Base-by-base conservation (phyloP, 2,113 vertebrate species). In the Catharus fuscescens region DNA sequence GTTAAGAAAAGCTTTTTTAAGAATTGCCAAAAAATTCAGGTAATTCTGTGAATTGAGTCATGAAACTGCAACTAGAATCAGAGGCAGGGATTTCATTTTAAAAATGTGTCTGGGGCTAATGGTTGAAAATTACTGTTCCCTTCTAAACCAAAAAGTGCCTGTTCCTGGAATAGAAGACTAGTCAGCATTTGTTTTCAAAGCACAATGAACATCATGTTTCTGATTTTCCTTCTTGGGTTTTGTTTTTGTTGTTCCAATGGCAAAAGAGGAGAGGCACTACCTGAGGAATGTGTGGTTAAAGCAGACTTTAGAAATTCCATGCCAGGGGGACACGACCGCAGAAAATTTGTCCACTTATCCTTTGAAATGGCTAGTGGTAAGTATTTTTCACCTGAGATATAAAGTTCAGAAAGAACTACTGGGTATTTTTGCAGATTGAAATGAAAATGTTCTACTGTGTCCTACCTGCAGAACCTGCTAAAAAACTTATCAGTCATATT, bases 321-420 rank as follows among this genome's bases (percentile, higher is more conserved):
- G 97, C 93, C 56, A 97, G 54, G 67, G 82, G 80, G 60, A 86
- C 9, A 4, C 0, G 2, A 87, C 84, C 52, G 93, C 97, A 90
- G 95, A 91, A 96, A 62, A 93, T 80, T 62, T 96, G 92, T 83
- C 95, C 78, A 77, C 48, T 86, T 94, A 93, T 80, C 66, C 94
- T 93, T 86, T 97, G 82, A 96, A 94, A 59, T 98, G 97, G 98
- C 82, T 96, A 45, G 91, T 97, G 97, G 97, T 98, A 97, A 98
- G 97, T 92, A 94, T 59, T 76, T 91, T 66, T 90, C 83, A 93
- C 97, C 89, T 90, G 67, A 47, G 21, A 73, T 88, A 93, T 90
- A 90, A 86, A 89, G 52, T 82, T 34, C 69, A 80, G 45, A 86
- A 69, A 60, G 48, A 77, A 80, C 24, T 72, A 40, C 10, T 34